These are phyloP conservation scores for Hedychridium roseum DNA, from an alignment of 2,888 invertebrate genomes.

Conservation along the genomic window DNA sequence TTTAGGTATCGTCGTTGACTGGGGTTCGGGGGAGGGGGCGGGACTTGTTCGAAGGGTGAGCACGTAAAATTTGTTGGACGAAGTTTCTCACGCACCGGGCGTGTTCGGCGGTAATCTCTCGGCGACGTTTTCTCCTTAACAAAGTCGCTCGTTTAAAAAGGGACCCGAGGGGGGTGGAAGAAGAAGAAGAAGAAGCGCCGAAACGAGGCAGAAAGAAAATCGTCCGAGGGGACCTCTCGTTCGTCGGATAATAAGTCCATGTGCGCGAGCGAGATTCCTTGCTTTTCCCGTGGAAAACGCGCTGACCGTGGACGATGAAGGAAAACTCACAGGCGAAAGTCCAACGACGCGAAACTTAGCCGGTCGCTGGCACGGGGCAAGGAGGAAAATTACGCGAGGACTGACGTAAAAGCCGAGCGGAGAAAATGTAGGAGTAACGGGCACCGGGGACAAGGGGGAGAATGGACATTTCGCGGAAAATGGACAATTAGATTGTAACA, in stretches of 20 bases:
- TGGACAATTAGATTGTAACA: slow-evolving; percentile 32
- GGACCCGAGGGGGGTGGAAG: neutral
- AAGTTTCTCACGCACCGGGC: neutral
- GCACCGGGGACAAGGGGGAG: neutral
- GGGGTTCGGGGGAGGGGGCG: too few relatives aligned
- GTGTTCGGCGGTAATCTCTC: neutral
- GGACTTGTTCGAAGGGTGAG: neutral
- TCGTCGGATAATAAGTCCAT: too few relatives aligned
- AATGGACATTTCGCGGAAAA: slow-evolving; percentile 9
- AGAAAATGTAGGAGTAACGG: neutral
- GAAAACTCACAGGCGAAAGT: too few relatives aligned
- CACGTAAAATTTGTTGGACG: neutral
- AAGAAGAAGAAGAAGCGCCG: slow-evolving; percentile 3
- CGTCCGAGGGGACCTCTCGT: too few relatives aligned
- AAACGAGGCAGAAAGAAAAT: slow-evolving; percentile 1
- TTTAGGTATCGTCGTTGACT: too few relatives aligned
- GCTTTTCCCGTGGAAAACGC: too few relatives aligned
- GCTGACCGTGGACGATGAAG: too few relatives aligned
- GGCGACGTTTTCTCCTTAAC: neutral
- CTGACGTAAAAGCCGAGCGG: neutral
- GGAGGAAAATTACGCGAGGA: too few relatives aligned
- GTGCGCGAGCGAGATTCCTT: too few relatives aligned
- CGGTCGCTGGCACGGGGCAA: too few relatives aligned
- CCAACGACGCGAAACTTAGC: too few relatives aligned
- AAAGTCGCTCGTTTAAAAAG: neutral